Conservation (phyloP, 2,113 vertebrate species). For the Nerophis lumbriciformis region DNA sequence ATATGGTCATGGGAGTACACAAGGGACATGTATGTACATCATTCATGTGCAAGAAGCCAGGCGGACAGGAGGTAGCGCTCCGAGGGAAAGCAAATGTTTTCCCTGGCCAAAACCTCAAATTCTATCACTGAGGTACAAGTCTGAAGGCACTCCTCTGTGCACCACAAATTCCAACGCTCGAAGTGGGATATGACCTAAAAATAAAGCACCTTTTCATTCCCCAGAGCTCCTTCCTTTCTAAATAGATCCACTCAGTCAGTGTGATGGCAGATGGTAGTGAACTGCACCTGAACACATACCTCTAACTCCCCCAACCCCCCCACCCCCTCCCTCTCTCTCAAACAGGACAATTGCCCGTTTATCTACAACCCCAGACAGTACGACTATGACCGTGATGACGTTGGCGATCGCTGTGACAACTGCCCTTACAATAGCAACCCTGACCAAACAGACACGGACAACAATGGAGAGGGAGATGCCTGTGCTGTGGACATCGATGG, state of each 20-base stretch:
- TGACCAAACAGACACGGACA: constrained; percentile 94
- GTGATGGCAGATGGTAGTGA: constrained; percentile 32
- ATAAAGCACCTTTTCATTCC: constrained; percentile 53
- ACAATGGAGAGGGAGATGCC: constrained; percentile 93
- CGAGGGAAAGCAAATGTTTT: constrained; percentile 59
- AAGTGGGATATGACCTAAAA: constrained; percentile 47
- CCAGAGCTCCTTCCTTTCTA: constrained; percentile 17
- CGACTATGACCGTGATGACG: constrained; percentile 95
- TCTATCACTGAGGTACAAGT: constrained; percentile 46
- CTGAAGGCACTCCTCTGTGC: constrained; percentile 54
- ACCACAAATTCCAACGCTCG: constrained; percentile 52
- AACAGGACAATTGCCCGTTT: constrained; percentile 95
- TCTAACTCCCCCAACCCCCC: background rate
- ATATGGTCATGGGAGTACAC: background rate
- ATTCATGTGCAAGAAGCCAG: constrained; percentile 42
- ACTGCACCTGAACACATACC: constrained; percentile 28
- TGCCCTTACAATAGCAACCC: constrained; percentile 97
- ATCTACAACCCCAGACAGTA: constrained; percentile 96
- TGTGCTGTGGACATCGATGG: constrained; percentile 96
- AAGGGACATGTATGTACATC: constrained; percentile 37
- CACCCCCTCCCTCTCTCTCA: constrained; percentile 22
- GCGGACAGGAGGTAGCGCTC: constrained; percentile 7
- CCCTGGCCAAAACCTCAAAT: constrained; percentile 60
- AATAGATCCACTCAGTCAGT: constrained; percentile 34
- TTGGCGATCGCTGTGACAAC: constrained; percentile 97